Evolutionary conservation across 2,888 invertebrate genomes (phyloP).

Genomic region (Diabrotica balteata): DNA sequence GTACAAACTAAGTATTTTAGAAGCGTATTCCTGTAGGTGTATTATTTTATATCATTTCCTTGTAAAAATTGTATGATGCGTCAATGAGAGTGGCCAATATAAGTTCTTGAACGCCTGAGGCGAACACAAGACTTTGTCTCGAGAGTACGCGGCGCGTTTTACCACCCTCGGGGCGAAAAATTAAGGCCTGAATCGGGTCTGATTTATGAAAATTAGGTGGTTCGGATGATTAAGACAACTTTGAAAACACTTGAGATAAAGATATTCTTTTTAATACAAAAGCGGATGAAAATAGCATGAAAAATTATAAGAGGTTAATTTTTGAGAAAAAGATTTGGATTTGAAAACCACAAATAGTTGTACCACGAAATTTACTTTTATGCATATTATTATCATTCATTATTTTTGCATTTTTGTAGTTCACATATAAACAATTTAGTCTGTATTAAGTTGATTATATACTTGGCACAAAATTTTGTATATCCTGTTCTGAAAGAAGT

Average conservation of each 20-base stretch:
- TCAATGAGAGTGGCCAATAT: slow-evolving; percentile 58
- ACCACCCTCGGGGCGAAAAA: slow-evolving; percentile 48
- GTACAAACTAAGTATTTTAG: too few relatives aligned
- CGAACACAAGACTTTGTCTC: slow-evolving; percentile 29
- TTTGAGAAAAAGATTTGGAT: background rate
- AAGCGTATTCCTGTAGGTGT: too few relatives aligned
- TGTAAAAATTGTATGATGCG: background rate
- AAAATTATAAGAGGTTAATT: background rate
- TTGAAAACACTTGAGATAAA: slow-evolving; percentile 20
- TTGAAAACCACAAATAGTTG: too few relatives aligned
- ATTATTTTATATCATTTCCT: too few relatives aligned
- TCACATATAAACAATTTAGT: too few relatives aligned
- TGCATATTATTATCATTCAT: too few relatives aligned
- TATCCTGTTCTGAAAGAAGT: too few relatives aligned
- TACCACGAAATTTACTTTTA: too few relatives aligned
- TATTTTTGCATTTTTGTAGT: too few relatives aligned
- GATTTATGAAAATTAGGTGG: slow-evolving; percentile 55
- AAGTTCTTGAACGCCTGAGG: slow-evolving; percentile 54
- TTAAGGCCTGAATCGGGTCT: slow-evolving; percentile 57
- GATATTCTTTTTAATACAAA: slow-evolving; percentile 11
- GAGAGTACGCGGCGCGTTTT: slow-evolving; percentile 37
- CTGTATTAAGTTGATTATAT: too few relatives aligned
- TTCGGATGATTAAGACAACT: slow-evolving; percentile 36
- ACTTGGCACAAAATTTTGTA: too few relatives aligned
- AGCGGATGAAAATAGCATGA: background rate